Evolutionary conservation across 2,113 vertebrate species (phyloP).

Genomic region (Scomber scombrus): DNA sequence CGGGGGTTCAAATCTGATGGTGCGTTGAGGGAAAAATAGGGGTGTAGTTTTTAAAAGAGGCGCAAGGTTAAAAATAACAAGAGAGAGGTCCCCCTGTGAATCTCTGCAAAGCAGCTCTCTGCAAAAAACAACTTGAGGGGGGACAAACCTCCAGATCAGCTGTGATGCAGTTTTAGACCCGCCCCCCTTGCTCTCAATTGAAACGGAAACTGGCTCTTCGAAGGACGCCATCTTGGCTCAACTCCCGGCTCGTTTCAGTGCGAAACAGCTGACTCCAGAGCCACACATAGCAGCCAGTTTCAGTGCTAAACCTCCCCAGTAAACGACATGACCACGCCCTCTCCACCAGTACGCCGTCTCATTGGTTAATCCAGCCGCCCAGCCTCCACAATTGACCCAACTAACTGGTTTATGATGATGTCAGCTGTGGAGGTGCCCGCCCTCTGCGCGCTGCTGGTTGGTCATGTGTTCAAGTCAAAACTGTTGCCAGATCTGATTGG

Average conservation of each 20-base stretch:
- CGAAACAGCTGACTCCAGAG: conserved; percentile 35
- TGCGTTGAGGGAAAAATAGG: neutral
- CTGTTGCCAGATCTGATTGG: conserved; percentile 47
- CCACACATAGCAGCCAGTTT: conserved; percentile 62
- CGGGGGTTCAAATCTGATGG: conserved; percentile 11
- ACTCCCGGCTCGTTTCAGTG: accelerated
- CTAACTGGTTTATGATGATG: conserved; percentile 70
- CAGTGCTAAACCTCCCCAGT: neutral
- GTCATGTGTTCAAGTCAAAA: conserved; percentile 28
- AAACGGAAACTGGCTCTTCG: conserved; percentile 48
- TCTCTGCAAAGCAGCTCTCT: conserved; percentile 84
- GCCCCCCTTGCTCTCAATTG: conserved; percentile 63
- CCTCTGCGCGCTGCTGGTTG: conserved; percentile 7
- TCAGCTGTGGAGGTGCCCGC: conserved; percentile 62
- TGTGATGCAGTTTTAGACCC: conserved; percentile 82
- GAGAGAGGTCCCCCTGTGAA: conserved; percentile 64
- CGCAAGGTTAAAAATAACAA: conserved; percentile 61
- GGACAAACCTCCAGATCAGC: conserved; percentile 81
- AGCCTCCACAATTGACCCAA: conserved; percentile 45
- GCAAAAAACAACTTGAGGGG: conserved; percentile 84
- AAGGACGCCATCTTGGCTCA: conserved; percentile 83
- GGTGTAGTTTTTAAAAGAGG: conserved; percentile 14
- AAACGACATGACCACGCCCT: conserved; percentile 37
- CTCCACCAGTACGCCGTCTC: neutral
- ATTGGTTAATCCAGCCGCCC: conserved; percentile 61